These are phyloP conservation scores for Zaprionus gabonicus DNA, from an alignment of 1,140 invertebrate genomes.

Conservation along the genomic window DNA sequence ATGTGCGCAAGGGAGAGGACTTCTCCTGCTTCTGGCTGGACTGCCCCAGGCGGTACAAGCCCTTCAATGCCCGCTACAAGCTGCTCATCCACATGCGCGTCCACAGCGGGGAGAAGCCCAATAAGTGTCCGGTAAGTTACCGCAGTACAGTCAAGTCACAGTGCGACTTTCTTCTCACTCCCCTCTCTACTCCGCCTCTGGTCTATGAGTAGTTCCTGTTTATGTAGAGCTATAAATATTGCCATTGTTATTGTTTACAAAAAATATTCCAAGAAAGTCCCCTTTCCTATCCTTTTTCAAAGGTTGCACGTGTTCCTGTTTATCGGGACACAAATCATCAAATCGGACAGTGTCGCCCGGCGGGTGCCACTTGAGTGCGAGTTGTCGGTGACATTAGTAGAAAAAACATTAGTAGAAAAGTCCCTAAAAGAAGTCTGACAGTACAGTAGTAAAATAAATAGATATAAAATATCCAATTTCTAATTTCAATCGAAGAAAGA, in stretches of 20 bases:
- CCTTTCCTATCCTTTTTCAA: background rate
- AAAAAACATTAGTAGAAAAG: background rate
- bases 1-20: slow-evolving; percentile 93
- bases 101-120: slow-evolving; percentile 97
- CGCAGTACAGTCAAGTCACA: background rate
- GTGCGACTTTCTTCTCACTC: background rate
- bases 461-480: background rate
- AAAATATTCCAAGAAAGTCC: background rate
- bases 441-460: too few relatives aligned
- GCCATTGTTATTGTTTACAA: slow-evolving; percentile 17
- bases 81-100: slow-evolving; percentile 98
- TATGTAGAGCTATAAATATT: slow-evolving; percentile 17
- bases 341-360: background rate
- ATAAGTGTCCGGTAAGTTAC: slow-evolving; percentile 96
- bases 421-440: too few relatives aligned
- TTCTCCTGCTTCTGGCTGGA: slow-evolving; percentile 96
- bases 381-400: background rate
- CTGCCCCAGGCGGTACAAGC: slow-evolving; percentile 92
- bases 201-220: background rate
- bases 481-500: too few relatives aligned
- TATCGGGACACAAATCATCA: slow-evolving; percentile 1
- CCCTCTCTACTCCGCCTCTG: background rate
- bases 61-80: slow-evolving; percentile 98
- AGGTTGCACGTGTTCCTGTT: slow-evolving; percentile 9
- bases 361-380: background rate